Base-by-base conservation (phyloP, 1,140 invertebrate genomes). In the Orchesella cincta region DNA sequence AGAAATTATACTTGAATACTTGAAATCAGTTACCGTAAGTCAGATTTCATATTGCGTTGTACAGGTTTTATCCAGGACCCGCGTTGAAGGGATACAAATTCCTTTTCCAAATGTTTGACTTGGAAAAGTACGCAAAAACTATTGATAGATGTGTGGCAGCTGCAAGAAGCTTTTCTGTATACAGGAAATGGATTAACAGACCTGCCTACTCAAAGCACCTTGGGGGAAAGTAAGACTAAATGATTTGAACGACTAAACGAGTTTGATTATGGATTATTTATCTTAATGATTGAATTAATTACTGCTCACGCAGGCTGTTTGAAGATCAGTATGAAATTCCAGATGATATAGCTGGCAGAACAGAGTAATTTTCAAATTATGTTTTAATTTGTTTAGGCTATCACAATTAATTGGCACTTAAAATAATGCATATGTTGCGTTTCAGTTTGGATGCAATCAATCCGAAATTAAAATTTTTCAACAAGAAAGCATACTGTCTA, bases 101-200 rank as follows among this genome's bases (percentile, higher is more conserved):
- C 52, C 46, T 77, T 23, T 79, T 74, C 28, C 54, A 75, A 76
- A 75, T 70, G 52, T 74, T 46, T 31, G 39, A 79, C 39, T 71
- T 79, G 67, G 33, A 67, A 12, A 54, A 76, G 26, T 76, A 74
- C 39, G 67, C 29, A 20, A 35, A 36, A 36, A 20, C 26, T 20
- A 29, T 79, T 26, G 78, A 79, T 31, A 46, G 71, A 71, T 79
- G 78, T 75, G 70, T 79, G 1, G 78, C 71, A 31, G 76, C 67
- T 5, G 39, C 78, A 0, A 52, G 78, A 23, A 35, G 51, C 18
- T 72, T 54, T 51, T 76, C 74, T 18, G 57, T 72, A 0, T 76
- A 79, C 35, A 39, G 75, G 26, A 74, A 64, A 52, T 79, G 78
- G 78, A 62, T 79, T 2, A 64, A 64, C 52, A 34, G 78, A 34